Conservation (phyloP, 2,888 invertebrate species). For the Apeira syringaria region DNA sequence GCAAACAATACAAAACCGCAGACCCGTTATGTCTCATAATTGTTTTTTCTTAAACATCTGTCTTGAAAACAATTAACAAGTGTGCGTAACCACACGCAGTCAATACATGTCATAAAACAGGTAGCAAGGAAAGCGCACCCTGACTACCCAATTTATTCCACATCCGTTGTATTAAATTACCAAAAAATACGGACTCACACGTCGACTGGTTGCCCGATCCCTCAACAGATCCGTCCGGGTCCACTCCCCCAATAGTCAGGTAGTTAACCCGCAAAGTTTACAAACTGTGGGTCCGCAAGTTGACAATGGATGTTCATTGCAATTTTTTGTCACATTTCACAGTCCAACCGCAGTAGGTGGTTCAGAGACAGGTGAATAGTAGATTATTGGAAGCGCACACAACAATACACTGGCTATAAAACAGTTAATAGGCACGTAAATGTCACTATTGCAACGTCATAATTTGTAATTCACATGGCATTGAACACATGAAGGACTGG, state of each 20-base stretch:
- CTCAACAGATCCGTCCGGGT: constrained; percentile 56
- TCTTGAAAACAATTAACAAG: constrained; percentile 50
- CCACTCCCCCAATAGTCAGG: constrained; percentile 69
- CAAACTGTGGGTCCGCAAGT: constrained; percentile 60
- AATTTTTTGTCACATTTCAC: constrained; percentile 83
- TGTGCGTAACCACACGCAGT: constrained; percentile 40
- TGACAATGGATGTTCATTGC: constrained; percentile 69
- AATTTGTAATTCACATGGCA: constrained; percentile 47
- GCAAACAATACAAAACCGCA: constrained; percentile 67
- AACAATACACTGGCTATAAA: constrained; percentile 78
- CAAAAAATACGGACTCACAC: constrained; percentile 70
- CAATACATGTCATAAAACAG: constrained; percentile 71
- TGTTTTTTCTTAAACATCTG: constrained; percentile 56
- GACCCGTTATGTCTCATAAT: constrained; percentile 67
- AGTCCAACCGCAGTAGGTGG: constrained; percentile 70
- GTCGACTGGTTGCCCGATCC: constrained; percentile 68
- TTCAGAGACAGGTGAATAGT: constrained; percentile 71
- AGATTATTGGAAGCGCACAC: constrained; percentile 74
- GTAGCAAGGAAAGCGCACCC: constrained; percentile 77
- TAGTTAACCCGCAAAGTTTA: constrained; percentile 78
- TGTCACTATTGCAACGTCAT: constrained; percentile 50
- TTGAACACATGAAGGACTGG: constrained; percentile 39
- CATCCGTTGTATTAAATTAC: constrained; percentile 81
- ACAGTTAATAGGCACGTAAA: constrained; percentile 71
- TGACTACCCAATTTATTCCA: constrained; percentile 80